Percentiles rank a stretch among this genome's conserved stretches.
Evolutionary conservation across 2,113 vertebrate species (phyloP).

Genomic region (Pteruthius melanotis): DNA sequence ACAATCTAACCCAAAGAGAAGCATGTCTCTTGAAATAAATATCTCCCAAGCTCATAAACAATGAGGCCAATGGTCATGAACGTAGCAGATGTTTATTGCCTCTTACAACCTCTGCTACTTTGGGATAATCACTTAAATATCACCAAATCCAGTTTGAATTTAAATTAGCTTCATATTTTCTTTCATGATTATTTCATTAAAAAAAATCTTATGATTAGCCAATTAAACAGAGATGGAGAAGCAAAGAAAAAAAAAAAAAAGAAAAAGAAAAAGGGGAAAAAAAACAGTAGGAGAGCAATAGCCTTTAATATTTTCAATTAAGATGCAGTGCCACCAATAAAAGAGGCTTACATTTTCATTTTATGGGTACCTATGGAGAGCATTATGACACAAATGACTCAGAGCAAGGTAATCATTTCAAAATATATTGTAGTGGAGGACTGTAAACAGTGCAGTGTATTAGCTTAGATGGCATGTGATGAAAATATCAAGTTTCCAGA

Average conservation of each 20-base stretch:
- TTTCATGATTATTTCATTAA: slow-evolving; percentile 74
- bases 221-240: slow-evolving; percentile 59
- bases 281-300: slow-evolving; percentile 68
- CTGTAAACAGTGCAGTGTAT: slow-evolving; percentile 75
- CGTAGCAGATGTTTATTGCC: slow-evolving; percentile 73
- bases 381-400: slow-evolving; percentile 80
- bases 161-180: slow-evolving; percentile 77
- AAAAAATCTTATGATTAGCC: slow-evolving; percentile 73
- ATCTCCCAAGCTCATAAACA: slow-evolving; percentile 68
- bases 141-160: slow-evolving; percentile 72
- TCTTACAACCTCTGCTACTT: slow-evolving; percentile 68
- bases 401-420: slow-evolving; percentile 79
- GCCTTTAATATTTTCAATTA: slow-evolving; percentile 83
- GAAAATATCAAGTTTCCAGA: slow-evolving; percentile 75
- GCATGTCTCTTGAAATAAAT: slow-evolving; percentile 69
- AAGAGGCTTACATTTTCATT: slow-evolving; percentile 79
- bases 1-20: slow-evolving; percentile 30
- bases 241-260: background rate
- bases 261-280: background rate
- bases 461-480: slow-evolving; percentile 72
- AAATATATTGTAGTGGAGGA: slow-evolving; percentile 76
- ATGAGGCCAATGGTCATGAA: slow-evolving; percentile 70
- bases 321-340: slow-evolving; percentile 79
- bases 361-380: slow-evolving; percentile 80
- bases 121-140: slow-evolving; percentile 77